Conservation (phyloP, 1,140 invertebrate genomes). For the Phymastichus coffea region DNA sequence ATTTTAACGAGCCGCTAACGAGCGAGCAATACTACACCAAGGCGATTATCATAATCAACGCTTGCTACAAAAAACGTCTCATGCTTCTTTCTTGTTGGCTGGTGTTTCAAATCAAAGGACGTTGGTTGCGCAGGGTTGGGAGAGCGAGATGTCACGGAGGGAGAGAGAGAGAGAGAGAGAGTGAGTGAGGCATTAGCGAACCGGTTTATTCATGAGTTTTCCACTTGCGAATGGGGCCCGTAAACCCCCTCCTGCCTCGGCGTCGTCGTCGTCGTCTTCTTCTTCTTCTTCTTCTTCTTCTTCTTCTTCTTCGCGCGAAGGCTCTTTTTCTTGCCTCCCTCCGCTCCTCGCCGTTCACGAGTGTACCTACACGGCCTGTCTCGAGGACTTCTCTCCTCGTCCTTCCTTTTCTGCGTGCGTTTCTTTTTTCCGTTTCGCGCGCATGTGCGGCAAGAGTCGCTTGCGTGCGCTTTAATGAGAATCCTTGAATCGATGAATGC, state of each 20-base stretch:
- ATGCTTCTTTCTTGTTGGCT: conserved; percentile 9
- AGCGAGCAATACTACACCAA: conserved; percentile 28
- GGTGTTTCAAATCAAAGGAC: conserved; percentile 14
- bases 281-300: conserved; percentile 1
- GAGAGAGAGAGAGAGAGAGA: conserved; percentile 12
- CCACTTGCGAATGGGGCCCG: conserved; percentile 25
- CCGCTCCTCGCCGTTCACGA: no score
- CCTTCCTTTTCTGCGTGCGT: conserved; percentile 8
- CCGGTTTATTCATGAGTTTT: conserved; percentile 38
- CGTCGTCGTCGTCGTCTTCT: no score
- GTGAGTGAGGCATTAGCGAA: conserved; percentile 31
- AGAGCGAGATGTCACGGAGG: conserved; percentile 22
- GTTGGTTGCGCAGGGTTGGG: conserved; percentile 5
- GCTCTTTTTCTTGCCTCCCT: conserved; percentile 24
- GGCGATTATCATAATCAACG: conserved; percentile 40
- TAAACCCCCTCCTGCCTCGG: no score
- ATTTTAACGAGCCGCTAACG: conserved; percentile 47
- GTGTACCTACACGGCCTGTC: no score
- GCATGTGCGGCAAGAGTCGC: conserved; percentile 10
- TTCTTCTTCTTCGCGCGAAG: conserved; percentile 6
- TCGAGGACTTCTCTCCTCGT: neutral
- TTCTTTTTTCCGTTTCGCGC: no score
- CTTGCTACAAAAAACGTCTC: neutral
- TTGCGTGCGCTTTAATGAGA: conserved; percentile 21
- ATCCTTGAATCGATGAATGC: conserved; percentile 8